Evolutionary conservation across 2,888 invertebrate species (phyloP), one percentile per base, ranked within the genome.

Genomic region (Lithophane socia): DNA sequence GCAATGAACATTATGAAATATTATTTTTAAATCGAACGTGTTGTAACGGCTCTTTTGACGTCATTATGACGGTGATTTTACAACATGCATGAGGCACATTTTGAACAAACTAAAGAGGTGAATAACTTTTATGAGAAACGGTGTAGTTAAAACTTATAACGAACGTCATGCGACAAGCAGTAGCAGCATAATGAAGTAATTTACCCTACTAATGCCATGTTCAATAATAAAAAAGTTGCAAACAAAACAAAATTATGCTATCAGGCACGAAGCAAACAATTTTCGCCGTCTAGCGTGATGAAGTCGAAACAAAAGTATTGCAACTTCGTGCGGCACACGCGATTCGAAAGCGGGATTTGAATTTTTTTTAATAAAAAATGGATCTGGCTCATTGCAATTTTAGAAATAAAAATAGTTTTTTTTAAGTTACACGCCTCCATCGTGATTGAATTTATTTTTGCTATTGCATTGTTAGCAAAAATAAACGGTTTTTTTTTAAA

Each of bases 281-380:
- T 92, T 92, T 92, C 91, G 90, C 90, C 85, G 86, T 78, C 87
- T 90, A 87, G 94, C 94, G 94, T 94, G 94, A 91, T 93, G 84
- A 87, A 83, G 68, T 83, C 77, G 88, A 89, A 92, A 93, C 90
- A 90, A 87, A 91, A 91, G 90, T 91, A 91, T 90, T 86, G 87
- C 81, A 87, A 85, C 76, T 77, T 67, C 47, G 66, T 49, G 77
- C 61, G 79, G 80, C 63, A 82, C 91, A 91, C 91, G 91, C 91
- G 89, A 91, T 84, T 83, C 69, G 69, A 87, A 87, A 82, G 86
- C 85, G 79, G 86, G 60, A 75, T 86, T 87, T 66, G 67, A 83
- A 79, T 73, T 87, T 82, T 81, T 75, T 70, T 5, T 86, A 79
- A 83, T 64, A 24, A 74, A 74, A 77, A 70, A 49, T 44, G 8